Percentiles rank a stretch among this genome's conserved stretches.
phyloP scores from a whole-genome alignment of 2,113 vertebrate genomes.

The Cinclus cinclus region DNA sequence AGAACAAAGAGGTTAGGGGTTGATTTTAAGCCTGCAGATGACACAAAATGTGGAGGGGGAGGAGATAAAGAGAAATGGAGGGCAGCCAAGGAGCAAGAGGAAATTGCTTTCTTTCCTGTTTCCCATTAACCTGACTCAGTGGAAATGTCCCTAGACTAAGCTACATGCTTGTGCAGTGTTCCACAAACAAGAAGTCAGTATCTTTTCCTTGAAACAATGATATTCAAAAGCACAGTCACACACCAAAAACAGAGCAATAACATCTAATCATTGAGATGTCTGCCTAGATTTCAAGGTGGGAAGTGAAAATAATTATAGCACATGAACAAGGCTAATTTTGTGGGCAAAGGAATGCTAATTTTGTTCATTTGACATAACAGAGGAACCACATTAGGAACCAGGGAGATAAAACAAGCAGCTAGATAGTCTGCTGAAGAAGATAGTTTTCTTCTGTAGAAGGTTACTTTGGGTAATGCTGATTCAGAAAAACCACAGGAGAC shows the following conservation, averaged over 20 bases:
- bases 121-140: not conserved
- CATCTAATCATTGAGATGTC: not conserved
- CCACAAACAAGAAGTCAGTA: not conserved
- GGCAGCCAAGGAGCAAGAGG: not conserved
- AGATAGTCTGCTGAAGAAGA: not conserved
- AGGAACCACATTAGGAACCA: not conserved
- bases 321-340: not conserved
- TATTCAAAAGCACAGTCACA: not conserved
- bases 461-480: not conserved
- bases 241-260: not conserved
- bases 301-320: not conserved
- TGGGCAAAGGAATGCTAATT: not conserved
- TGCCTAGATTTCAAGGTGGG: not conserved
- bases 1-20: not conserved
- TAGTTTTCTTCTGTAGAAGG: not conserved
- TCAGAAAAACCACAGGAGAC: not conserved
- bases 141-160: not conserved
- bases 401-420: not conserved
- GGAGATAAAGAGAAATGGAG: not conserved
- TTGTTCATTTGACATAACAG: not conserved
- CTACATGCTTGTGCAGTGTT: not conserved
- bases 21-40: not conserved
- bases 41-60: not conserved
- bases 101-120: slow-evolving; percentile 7
- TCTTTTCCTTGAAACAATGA: not conserved